These are phyloP conservation scores for Molossus alvarezi DNA, from an alignment of 2,797 vertebrate genomes.

Conservation along the genomic window DNA sequence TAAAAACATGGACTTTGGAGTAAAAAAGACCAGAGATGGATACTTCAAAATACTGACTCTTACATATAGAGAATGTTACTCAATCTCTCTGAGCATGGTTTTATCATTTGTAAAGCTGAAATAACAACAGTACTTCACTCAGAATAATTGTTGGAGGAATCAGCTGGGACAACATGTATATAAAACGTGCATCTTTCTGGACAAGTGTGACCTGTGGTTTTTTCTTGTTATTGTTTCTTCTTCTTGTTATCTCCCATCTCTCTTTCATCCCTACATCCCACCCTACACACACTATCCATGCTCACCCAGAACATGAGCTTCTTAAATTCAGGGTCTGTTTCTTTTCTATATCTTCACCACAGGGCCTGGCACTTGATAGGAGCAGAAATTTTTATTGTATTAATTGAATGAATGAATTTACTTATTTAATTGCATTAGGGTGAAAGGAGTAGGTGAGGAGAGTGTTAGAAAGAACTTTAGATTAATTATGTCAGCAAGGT, in stretches of 20 bases:
- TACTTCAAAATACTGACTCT: slow-evolving; percentile 73
- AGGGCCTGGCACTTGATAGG: neutral
- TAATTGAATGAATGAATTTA: neutral
- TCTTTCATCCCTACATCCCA: neutral
- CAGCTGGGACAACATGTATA: too few relatives aligned
- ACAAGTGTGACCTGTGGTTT: fast-evolving
- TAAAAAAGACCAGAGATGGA: slow-evolving; percentile 4
- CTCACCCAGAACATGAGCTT: neutral
- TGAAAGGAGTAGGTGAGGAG: neutral
- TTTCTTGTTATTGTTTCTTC: neutral
- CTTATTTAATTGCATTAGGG: neutral
- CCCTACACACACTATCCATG: too few relatives aligned
- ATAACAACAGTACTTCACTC: neutral
- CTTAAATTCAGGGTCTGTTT: neutral
- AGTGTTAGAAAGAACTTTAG: neutral
- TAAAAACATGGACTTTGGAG: slow-evolving; percentile 73
- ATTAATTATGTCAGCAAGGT: neutral
- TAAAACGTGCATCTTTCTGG: neutral
- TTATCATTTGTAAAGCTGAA: slow-evolving; percentile 39
- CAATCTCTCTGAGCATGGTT: slow-evolving; percentile 64
- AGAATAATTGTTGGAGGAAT: neutral
- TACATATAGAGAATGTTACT: slow-evolving; percentile 60
- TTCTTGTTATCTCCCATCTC: neutral
- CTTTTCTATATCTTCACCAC: neutral
- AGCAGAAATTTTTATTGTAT: slow-evolving; percentile 14